Evolutionary conservation across 2,797 vertebrate species (phyloP).

Genomic region (Neostethus bicornis): DNA sequence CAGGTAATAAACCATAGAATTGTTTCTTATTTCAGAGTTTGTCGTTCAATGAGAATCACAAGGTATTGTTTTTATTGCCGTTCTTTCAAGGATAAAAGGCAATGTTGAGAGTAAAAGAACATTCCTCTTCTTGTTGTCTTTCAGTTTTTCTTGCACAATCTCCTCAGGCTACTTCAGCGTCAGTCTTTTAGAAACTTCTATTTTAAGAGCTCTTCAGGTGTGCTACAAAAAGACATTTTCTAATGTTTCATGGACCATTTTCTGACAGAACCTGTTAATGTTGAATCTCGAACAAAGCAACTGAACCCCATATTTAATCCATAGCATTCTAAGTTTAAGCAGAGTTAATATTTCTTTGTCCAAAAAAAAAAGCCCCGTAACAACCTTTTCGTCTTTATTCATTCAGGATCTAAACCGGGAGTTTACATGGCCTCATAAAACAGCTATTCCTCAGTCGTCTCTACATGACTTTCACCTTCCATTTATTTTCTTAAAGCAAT

Average conservation of each 20-base stretch:
- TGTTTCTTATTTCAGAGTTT: conserved; percentile 32
- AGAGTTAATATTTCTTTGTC: background rate
- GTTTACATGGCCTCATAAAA: background rate
- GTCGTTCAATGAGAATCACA: conserved; percentile 46
- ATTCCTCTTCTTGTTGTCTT: conserved; percentile 18
- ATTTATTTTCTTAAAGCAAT: too few relatives aligned
- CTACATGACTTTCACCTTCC: conserved; percentile 1
- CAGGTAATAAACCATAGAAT: conserved; percentile 24
- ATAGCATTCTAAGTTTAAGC: conserved; percentile 2
- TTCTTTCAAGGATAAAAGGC: conserved; percentile 45
- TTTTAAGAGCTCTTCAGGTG: conserved; percentile 11
- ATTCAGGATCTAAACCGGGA: conserved; percentile 2
- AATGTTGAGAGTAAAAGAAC: conserved; percentile 24
- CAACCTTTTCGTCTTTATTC: background rate
- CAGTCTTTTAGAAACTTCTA: conserved; percentile 13
- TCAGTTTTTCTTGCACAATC: conserved; percentile 10
- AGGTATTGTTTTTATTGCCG: conserved; percentile 29
- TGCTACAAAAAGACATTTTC: conserved; percentile 6
- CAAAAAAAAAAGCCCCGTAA: background rate
- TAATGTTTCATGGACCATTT: conserved; percentile 19
- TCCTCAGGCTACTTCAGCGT: conserved; percentile 15
- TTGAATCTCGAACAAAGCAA: conserved; percentile 20
- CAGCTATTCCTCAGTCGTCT: background rate
- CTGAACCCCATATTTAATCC: conserved; percentile 10
- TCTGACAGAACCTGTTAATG: background rate